These are phyloP conservation scores for Cantharis flavilabris DNA, from an alignment of 2,888 invertebrate species.

Conservation along the genomic window DNA sequence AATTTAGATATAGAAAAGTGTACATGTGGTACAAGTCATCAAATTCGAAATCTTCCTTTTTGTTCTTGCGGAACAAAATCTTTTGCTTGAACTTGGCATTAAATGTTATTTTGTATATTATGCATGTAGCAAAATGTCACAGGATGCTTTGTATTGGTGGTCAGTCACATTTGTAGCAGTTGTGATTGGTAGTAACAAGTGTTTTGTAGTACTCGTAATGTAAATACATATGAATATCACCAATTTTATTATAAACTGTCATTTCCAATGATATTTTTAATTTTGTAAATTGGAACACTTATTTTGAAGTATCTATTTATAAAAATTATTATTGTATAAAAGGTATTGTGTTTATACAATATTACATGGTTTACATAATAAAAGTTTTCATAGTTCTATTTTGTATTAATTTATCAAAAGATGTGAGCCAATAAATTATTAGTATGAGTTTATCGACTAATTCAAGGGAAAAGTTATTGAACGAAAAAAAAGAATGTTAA, in stretches of 20 bases:
- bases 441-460: no score
- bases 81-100: background rate
- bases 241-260: background rate
- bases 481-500: no score
- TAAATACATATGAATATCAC: background rate
- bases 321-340: background rate
- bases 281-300: background rate
- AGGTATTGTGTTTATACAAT: background rate
- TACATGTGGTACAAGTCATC: background rate
- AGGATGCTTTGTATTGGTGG: background rate
- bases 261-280: background rate
- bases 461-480: no score
- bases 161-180: background rate
- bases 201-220: background rate
- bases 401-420: background rate
- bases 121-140: background rate
- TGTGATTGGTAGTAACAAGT: background rate
- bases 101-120: background rate
- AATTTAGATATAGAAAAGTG: background rate
- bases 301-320: background rate
- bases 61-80: background rate
- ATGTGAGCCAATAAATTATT: no score
- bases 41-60: background rate
- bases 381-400: background rate
- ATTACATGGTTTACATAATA: background rate